Conservation (phyloP, 2,113 vertebrate species). For the Philantomba maxwellii region DNA sequence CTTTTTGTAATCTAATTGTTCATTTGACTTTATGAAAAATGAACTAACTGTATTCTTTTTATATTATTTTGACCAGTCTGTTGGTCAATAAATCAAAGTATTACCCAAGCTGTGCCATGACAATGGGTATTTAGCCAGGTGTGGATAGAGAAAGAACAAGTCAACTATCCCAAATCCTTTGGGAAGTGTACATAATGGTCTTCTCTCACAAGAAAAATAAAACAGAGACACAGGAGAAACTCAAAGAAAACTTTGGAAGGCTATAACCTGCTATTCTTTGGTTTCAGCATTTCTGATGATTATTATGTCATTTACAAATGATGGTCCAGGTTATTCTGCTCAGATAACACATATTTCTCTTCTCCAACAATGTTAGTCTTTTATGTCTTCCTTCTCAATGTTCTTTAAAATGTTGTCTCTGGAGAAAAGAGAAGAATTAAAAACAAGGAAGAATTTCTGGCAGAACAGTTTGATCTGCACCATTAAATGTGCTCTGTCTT, state of each 20-base stretch:
- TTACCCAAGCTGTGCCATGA: not conserved
- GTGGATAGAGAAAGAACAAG: constrained; percentile 14
- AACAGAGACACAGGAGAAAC: constrained; percentile 18
- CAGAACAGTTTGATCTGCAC: constrained; percentile 14
- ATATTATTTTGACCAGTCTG: not conserved
- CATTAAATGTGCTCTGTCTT: constrained; percentile 39
- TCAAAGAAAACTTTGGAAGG: not conserved
- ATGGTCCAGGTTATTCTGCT: not conserved
- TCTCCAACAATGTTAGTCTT: constrained; percentile 39
- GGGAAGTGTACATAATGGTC: not conserved
- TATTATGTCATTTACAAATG: constrained; percentile 30
- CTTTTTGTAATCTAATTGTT: not conserved
- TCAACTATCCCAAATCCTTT: not conserved
- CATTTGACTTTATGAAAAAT: not conserved
- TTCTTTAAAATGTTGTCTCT: constrained; percentile 45
- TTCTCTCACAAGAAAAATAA: constrained; percentile 23
- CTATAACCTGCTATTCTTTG: not conserved
- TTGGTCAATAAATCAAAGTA: constrained; percentile 31
- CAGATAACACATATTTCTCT: constrained; percentile 50
- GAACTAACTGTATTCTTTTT: not conserved
- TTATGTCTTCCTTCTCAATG: constrained; percentile 32
- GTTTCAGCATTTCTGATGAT: constrained; percentile 12
- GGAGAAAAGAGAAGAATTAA: constrained; percentile 37
- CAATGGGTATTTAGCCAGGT: constrained; percentile 25
- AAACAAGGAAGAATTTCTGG: constrained; percentile 46